These are phyloP conservation scores for Nymphalis polychloros DNA, from an alignment of 2,888 invertebrate species.

Conservation along the genomic window DNA sequence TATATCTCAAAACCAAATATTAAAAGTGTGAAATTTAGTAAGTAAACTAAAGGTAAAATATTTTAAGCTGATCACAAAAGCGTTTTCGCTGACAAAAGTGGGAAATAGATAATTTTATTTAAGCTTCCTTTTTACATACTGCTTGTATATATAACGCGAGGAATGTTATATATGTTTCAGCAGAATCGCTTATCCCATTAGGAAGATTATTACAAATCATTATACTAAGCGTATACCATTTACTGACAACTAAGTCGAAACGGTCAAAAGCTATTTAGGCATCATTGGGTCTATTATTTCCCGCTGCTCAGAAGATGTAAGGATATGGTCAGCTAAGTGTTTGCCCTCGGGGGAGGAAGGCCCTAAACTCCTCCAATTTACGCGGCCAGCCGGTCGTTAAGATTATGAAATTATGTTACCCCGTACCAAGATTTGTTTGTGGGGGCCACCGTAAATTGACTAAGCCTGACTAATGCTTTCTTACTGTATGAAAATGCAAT, in stretches of 20 bases:
- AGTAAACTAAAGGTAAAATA: too few relatives aligned
- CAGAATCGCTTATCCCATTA: conserved; percentile 5
- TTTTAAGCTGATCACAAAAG: too few relatives aligned
- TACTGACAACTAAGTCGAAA: conserved; percentile 31
- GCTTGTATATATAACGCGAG: not conserved
- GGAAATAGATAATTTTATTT: too few relatives aligned
- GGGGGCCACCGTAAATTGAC: conserved; percentile 35
- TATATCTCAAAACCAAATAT: too few relatives aligned
- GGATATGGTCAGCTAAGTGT: conserved; percentile 69
- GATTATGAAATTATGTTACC: conserved; percentile 78
- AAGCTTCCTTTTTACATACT: not conserved
- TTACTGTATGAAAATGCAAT: conserved; percentile 21
- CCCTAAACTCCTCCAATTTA: conserved; percentile 73
- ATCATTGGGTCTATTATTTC: conserved; percentile 54
- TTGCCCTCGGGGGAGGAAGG: conserved; percentile 58
- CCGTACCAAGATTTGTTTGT: conserved; percentile 66
- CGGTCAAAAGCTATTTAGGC: conserved; percentile 38
- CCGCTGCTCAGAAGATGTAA: conserved; percentile 58
- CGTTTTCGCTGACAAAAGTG: too few relatives aligned
- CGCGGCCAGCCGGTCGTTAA: conserved; percentile 67
- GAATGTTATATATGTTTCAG: not conserved
- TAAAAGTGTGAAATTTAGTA: too few relatives aligned
- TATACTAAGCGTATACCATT: conserved; percentile 25
- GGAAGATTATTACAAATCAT: conserved; percentile 14
- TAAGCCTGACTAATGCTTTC: conserved; percentile 37